Base-by-base conservation (phyloP, 1,140 invertebrate genomes). In the Colletes gigas region DNA sequence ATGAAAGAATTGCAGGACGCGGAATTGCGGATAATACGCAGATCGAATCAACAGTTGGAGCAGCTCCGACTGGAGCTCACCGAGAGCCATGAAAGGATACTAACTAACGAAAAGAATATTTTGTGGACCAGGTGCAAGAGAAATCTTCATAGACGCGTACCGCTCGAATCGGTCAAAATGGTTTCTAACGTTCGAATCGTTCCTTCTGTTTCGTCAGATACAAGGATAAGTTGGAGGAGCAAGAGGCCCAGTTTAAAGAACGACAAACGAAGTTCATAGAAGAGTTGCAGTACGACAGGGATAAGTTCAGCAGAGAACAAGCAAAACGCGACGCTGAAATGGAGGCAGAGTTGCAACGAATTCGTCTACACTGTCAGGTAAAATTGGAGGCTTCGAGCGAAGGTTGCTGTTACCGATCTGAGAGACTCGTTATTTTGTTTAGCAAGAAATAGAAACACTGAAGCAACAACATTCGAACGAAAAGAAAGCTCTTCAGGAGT, bases 1-100 rank as follows among this genome's bases (percentile, higher is more conserved):
- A 88, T 93, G 73, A 93, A 94, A 41, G 95, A 95, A 88, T 88
- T 95, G 6, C 94, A 95, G 71, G 95, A 95, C 67, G 87, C 94
- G 0, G 95, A 96, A 84, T 87, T 95, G 60, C 91, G 94, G 10
- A 92, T 93, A 4, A 92, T 94, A 72, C 90, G 95, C 59, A 93
- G 94, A 80, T 92, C 93, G n/a, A 93, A 94, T 84, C 93, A 94
- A 63, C 94, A 94, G n/a, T 71, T 94, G 19, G 92, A 93, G 50
- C 90, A 94, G 65, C 78, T 94, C 44, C 89, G 94, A 67, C 88
- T 94, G n/a, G 92, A 95, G 69, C 84, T 94, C 17, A 91, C 92
- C 10, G 90, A 88, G 14, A 94, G 92, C 74, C 91, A 94, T 52
- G 93, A 94, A 52, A 93, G 93, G 80, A 86, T 94, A 70, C 76